Evolutionary conservation across 2,888 invertebrate genomes (phyloP).

Genomic region (Baronia brevicornis): DNA sequence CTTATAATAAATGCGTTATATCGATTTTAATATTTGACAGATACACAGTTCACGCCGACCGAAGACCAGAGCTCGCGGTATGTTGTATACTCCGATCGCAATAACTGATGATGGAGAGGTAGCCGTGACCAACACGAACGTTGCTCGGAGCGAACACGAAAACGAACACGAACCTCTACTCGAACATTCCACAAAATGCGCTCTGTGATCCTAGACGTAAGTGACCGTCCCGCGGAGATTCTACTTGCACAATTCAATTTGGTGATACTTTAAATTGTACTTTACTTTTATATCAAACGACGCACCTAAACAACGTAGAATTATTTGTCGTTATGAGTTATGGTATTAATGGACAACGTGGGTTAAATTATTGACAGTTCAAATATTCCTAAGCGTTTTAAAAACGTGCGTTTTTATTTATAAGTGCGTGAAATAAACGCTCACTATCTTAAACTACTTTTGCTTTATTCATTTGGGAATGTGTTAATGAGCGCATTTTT

Average conservation of each 20-base stretch:
- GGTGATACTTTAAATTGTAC: constrained; percentile 9
- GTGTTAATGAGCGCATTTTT: neutral
- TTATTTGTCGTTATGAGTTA: too few relatives aligned
- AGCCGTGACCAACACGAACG: constrained; percentile 36
- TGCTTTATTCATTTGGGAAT: neutral
- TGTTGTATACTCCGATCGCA: constrained; percentile 50
- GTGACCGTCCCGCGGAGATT: constrained; percentile 17
- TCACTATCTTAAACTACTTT: too few relatives aligned
- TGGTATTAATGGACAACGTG: too few relatives aligned
- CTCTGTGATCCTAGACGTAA: constrained; percentile 54
- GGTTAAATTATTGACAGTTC: too few relatives aligned
- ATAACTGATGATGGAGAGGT: constrained; percentile 55
- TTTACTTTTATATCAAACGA: too few relatives aligned
- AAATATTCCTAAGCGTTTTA: too few relatives aligned
- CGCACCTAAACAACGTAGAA: too few relatives aligned
- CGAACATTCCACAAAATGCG: constrained; percentile 60
- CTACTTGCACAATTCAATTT: constrained; percentile 5
- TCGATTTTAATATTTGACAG: constrained; percentile 15
- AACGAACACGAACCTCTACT: constrained; percentile 48
- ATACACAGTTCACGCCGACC: constrained; percentile 20
- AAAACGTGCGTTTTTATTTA: too few relatives aligned
- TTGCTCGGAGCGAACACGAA: constrained; percentile 21
- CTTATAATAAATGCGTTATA: too few relatives aligned
- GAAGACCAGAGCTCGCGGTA: constrained; percentile 21
- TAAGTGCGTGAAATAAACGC: too few relatives aligned